Conservation (phyloP, 2,888 invertebrate species). For the Thyatira batis region DNA sequence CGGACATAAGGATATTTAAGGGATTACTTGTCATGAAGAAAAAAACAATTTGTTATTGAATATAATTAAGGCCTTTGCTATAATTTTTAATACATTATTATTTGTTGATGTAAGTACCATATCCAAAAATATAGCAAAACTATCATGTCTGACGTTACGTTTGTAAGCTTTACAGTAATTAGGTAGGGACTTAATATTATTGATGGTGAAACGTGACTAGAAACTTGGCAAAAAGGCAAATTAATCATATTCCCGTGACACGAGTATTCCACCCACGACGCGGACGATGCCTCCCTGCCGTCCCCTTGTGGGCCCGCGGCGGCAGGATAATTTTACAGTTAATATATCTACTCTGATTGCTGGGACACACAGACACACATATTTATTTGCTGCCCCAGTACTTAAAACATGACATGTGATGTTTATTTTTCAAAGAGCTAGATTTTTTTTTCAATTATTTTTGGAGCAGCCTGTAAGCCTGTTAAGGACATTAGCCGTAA, state of each 20-base stretch:
- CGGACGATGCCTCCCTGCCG: conserved; percentile 4
- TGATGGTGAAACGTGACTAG: not conserved
- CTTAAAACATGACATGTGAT: conserved; percentile 43
- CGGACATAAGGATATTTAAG: too few species aligned
- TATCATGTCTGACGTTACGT: too few species aligned
- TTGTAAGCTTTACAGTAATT: not conserved
- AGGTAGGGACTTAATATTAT: not conserved
- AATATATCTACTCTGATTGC: conserved; percentile 76
- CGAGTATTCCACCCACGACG: conserved; percentile 31
- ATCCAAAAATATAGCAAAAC: too few species aligned
- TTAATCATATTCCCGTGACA: conserved; percentile 5
- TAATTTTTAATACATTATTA: too few species aligned
- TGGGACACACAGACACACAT: conserved; percentile 54
- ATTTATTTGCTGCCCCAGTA: conserved; percentile 58
- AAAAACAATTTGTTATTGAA: too few species aligned
- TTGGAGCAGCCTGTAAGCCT: not conserved
- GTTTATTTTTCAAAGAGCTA: conserved; percentile 27
- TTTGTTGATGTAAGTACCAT: too few species aligned
- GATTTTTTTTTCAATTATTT: not conserved
- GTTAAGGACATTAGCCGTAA: too few species aligned
- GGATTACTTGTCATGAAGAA: too few species aligned
- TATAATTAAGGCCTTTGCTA: too few species aligned
- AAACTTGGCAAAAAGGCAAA: not conserved
- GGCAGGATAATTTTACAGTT: conserved; percentile 68
- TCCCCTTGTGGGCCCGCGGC: conserved; percentile 39